phyloP scores from a whole-genome alignment of 2,797 vertebrate species.

The Galago senegalensis region DNA sequence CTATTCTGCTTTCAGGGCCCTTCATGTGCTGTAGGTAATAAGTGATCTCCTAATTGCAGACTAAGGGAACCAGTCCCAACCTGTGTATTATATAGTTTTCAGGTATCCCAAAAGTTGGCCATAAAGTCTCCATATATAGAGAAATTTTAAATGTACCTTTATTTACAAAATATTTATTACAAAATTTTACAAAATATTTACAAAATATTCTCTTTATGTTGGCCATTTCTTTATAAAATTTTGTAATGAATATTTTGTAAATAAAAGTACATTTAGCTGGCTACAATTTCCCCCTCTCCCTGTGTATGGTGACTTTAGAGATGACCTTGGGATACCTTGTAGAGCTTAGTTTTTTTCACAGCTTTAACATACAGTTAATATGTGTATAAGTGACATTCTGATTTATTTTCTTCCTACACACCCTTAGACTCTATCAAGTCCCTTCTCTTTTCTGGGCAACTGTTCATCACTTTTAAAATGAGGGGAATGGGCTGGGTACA shows the following conservation, averaged over 20 bases:
- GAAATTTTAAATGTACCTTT: no score
- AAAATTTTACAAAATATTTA: no score
- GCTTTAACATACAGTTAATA: background rate
- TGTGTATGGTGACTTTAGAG: no score
- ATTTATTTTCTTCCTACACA: background rate
- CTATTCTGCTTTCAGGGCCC: background rate
- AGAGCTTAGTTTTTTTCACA: conserved; percentile 38
- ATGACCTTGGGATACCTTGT: no score
- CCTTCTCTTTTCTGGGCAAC: background rate
- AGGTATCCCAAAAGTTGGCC: no score
- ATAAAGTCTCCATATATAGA: no score
- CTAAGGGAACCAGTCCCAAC: background rate
- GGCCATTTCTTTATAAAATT: no score
- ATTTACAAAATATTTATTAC: no score
- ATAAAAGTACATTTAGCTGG: no score
- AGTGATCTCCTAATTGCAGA: background rate
- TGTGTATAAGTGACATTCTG: background rate
- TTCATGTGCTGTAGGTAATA: background rate
- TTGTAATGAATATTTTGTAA: no score
- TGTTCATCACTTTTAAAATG: conserved; percentile 5
- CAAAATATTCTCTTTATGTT: no score
- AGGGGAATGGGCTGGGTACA: background rate
- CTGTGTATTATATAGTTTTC: background rate
- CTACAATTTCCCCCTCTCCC: no score
- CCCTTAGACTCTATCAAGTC: background rate